phyloP scores from a whole-genome alignment of 1,140 invertebrate genomes.

The Hermetia illucens region DNA sequence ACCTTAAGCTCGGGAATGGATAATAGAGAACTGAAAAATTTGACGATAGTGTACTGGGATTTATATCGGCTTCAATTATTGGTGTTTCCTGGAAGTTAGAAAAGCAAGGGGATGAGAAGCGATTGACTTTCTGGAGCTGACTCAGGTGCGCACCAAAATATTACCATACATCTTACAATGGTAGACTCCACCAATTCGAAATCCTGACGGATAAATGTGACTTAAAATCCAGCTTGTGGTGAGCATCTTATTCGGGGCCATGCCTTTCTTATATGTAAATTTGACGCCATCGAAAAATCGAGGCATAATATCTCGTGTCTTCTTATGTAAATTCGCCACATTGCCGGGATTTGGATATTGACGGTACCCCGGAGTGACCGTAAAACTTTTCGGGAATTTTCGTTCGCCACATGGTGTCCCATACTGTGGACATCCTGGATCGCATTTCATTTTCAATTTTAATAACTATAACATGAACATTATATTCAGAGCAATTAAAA shows the following conservation, averaged over 20 bases:
- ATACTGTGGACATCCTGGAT: slow-evolving; percentile 10
- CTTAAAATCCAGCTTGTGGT: slow-evolving; percentile 20
- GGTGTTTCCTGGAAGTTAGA: slow-evolving; percentile 16
- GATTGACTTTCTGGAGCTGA: background rate
- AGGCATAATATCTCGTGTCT: slow-evolving; percentile 24
- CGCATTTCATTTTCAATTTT: slow-evolving; percentile 10
- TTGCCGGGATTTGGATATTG: slow-evolving; percentile 23
- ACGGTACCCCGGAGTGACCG: slow-evolving; percentile 11
- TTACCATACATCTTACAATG: slow-evolving; percentile 16
- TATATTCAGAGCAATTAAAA: no score
- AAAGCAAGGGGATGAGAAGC: background rate
- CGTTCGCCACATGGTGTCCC: no score
- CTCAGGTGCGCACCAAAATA: slow-evolving; percentile 16
- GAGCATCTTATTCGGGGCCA: slow-evolving; percentile 21
- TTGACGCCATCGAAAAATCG: slow-evolving; percentile 25
- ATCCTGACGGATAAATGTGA: slow-evolving; percentile 19
- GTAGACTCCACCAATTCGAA: slow-evolving; percentile 25
- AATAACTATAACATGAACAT: no score
- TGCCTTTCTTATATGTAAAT: slow-evolving; percentile 18
- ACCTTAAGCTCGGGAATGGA: slow-evolving; percentile 17
- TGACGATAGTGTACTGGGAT: slow-evolving; percentile 22
- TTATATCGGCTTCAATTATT: slow-evolving; percentile 22
- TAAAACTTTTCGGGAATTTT: slow-evolving; percentile 16
- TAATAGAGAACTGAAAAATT: slow-evolving; percentile 23
- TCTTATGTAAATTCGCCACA: slow-evolving; percentile 16